Percentiles rank a stretch among this genome's conserved stretches.
Conservation (phyloP, 2,888 invertebrate genomes). For the Plagodis pulveraria region DNA sequence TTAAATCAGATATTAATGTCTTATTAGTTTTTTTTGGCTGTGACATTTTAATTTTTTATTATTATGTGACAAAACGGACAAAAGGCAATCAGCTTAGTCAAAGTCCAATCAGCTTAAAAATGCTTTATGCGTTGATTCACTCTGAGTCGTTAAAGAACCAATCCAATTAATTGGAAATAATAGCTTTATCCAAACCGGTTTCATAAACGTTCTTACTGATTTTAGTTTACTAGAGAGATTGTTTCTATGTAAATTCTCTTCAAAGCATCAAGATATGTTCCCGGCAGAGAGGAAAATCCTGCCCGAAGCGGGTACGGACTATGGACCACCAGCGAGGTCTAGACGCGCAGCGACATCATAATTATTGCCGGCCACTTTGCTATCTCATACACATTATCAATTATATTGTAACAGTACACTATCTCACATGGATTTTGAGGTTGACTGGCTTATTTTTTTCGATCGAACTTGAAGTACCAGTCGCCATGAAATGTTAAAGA, state of each 20-base stretch:
- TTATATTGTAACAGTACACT: conserved; percentile 26
- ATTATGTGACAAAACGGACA: neutral
- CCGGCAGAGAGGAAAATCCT: conserved; percentile 34
- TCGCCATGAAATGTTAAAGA: too few relatives aligned
- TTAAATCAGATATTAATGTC: too few relatives aligned
- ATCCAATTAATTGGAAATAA: conserved; percentile 26
- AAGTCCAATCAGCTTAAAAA: conserved; percentile 1
- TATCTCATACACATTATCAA: conserved; percentile 36
- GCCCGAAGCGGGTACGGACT: conserved; percentile 39
- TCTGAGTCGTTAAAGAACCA: conserved; percentile 8
- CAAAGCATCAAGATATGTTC: conserved; percentile 27
- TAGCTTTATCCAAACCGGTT: conserved; percentile 20
- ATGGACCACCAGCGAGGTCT: conserved; percentile 51
- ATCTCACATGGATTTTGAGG: conserved; percentile 18
- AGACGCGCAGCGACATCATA: conserved; percentile 51
- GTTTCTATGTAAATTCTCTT: conserved; percentile 35
- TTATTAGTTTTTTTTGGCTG: too few relatives aligned
- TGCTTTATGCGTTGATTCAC: neutral
- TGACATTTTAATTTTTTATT: neutral
- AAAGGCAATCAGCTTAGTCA: conserved; percentile 1
- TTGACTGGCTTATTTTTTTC: too few relatives aligned
- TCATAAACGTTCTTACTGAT: conserved; percentile 13
- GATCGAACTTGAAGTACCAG: too few relatives aligned
- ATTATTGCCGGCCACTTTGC: conserved; percentile 49
- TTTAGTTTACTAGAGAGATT: conserved; percentile 33